Evolutionary conservation across 92 coral and sea anemone genomes (phyloP).

Genomic region (Pocillopora grandis): DNA sequence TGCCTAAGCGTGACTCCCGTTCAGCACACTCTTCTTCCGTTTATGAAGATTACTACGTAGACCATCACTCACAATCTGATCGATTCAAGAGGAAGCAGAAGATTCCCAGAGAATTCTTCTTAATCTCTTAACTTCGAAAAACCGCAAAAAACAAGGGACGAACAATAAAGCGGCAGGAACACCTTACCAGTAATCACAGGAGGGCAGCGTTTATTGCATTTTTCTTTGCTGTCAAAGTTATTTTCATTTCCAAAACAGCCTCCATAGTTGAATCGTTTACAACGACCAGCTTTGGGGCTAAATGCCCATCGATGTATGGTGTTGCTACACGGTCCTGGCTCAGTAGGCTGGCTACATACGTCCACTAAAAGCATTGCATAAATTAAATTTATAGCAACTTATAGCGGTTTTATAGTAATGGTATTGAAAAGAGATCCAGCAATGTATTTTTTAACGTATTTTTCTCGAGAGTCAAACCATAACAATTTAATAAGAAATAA

Average conservation of each 20-base stretch:
- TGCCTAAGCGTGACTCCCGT: too few species aligned
- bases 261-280: constrained; percentile 67
- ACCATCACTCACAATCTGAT: too few species aligned
- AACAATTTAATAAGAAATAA: too few species aligned
- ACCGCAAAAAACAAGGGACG: background rate
- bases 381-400: background rate
- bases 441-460: too few species aligned
- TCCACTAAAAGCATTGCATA: constrained; percentile 38
- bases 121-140: too few species aligned
- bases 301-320: constrained; percentile 59
- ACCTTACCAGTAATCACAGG: constrained; percentile 29
- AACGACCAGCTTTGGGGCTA: constrained; percentile 52
- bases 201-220: constrained; percentile 63
- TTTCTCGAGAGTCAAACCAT: too few species aligned
- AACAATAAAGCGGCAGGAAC: background rate
- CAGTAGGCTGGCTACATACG: constrained; percentile 54
- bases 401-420: too few species aligned
- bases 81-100: too few species aligned
- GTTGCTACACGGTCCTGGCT: constrained; percentile 67
- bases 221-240: constrained; percentile 61
- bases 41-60: too few species aligned
- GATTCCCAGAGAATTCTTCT: too few species aligned
- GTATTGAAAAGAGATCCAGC: too few species aligned
- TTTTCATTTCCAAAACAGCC: constrained; percentile 93
- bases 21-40: too few species aligned